Percentiles rank a stretch among this genome's conserved stretches.
Conservation (phyloP, 92 coral and sea anemone genomes). For the Hydrozoanthus gracilis region DNA sequence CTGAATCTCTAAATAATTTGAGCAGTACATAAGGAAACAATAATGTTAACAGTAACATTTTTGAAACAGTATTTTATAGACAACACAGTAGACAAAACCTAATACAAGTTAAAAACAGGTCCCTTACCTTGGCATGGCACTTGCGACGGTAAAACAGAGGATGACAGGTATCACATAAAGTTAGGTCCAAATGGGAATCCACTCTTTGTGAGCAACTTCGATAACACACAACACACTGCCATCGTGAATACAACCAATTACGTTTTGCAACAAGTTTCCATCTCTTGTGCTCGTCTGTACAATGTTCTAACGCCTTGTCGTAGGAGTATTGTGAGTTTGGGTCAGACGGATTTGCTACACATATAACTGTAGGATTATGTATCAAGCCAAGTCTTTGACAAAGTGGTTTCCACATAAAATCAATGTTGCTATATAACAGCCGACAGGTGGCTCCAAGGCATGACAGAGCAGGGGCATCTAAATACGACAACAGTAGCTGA, state of each 20-base stretch:
- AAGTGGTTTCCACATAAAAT: constrained; percentile 85
- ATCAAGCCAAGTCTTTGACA: constrained; percentile 74
- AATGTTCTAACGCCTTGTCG: constrained; percentile 87
- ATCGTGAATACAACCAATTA: constrained; percentile 91
- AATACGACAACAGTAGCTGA: constrained; percentile 73
- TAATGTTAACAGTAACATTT: no score
- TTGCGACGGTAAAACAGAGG: constrained; percentile 98
- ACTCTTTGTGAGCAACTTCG: constrained; percentile 92
- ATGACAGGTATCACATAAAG: constrained; percentile 95
- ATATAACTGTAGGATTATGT: constrained; percentile 79
- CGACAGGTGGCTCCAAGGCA: constrained; percentile 90
- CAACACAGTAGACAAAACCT: no score
- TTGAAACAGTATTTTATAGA: no score
- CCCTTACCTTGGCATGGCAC: constrained; percentile 98
- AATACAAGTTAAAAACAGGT: no score
- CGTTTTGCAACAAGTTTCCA: constrained; percentile 87
- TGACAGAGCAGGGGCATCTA: constrained; percentile 95
- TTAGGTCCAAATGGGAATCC: constrained; percentile 90
- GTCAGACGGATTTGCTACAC: constrained; percentile 86
- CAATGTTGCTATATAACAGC: constrained; percentile 72
- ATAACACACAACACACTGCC: constrained; percentile 97
- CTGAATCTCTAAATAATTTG: no score
- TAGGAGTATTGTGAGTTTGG: constrained; percentile 75
- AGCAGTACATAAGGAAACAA: no score
- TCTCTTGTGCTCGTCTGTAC: constrained; percentile 70